phyloP scores from a whole-genome alignment of 2,797 vertebrate genomes.

The Podargus strigoides region DNA sequence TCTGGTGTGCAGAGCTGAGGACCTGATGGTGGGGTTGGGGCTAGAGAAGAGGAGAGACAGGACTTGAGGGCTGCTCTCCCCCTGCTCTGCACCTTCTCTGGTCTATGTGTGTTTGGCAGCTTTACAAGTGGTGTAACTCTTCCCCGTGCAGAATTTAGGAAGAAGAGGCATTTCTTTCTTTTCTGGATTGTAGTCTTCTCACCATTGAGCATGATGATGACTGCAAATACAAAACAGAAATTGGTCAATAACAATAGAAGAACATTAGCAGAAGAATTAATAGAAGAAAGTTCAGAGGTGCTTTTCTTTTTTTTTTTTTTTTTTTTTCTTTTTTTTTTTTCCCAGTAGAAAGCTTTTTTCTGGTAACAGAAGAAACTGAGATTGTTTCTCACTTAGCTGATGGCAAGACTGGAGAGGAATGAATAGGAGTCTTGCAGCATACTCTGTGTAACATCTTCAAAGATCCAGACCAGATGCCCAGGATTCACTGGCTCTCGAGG shows the following conservation, averaged over 20 bases:
- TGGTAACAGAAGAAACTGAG: background rate
- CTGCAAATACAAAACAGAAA: background rate
- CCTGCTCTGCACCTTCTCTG: background rate
- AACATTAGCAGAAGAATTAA: background rate
- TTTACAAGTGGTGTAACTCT: background rate
- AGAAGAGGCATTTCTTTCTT: background rate
- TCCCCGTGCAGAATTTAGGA: background rate
- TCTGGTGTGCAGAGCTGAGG: fast-evolving
- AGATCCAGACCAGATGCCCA: background rate
- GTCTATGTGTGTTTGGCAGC: fast-evolving
- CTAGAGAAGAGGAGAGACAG: background rate
- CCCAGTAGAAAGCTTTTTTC: background rate
- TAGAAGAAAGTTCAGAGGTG: background rate
- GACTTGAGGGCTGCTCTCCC: background rate
- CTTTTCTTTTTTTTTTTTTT: background rate
- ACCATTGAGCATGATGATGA: background rate
- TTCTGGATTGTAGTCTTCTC: background rate
- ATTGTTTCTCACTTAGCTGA: background rate
- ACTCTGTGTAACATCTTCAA: background rate
- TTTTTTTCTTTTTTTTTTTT: too few species aligned
- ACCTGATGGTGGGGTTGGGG: background rate
- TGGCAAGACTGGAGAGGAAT: background rate
- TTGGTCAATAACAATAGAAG: background rate
- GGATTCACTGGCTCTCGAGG: background rate
- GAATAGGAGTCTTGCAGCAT: background rate